Evolutionary conservation across 1,140 invertebrate species (phyloP).

Genomic region (Spodoptera frugiperda): DNA sequence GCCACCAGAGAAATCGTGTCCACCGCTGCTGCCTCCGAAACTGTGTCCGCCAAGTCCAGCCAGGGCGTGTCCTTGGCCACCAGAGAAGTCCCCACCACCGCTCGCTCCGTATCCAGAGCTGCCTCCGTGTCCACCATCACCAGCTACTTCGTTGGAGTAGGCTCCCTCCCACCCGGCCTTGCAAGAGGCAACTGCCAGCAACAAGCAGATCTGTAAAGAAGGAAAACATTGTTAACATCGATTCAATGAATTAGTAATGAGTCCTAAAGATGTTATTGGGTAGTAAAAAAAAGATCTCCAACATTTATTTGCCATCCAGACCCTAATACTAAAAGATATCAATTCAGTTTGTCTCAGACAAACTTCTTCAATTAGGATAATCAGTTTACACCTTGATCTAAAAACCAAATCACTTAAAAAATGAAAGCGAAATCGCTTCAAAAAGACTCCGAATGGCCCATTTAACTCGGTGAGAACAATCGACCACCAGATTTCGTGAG

Average conservation of each 20-base stretch:
- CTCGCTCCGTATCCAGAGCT: conserved; percentile 49
- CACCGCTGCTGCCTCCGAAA: conserved; percentile 31
- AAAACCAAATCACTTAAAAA: background rate
- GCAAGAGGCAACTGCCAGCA: conserved; percentile 76
- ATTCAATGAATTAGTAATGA: too few relatives aligned
- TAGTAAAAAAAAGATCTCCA: too few relatives aligned
- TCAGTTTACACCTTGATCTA: too few relatives aligned
- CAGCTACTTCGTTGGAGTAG: conserved; percentile 53
- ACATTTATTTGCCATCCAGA: too few relatives aligned
- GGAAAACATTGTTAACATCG: background rate
- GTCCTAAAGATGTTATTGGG: background rate
- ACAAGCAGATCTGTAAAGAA: conserved; percentile 76
- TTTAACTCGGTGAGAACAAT: conserved; percentile 13
- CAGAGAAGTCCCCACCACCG: conserved; percentile 52
- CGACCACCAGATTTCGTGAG: conserved; percentile 12
- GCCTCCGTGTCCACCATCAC: conserved; percentile 57
- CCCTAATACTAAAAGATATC: too few relatives aligned
- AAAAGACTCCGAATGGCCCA: background rate
- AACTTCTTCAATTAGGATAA: too few relatives aligned
- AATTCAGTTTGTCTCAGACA: too few relatives aligned
- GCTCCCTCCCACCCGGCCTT: conserved; percentile 69
- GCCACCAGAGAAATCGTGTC: conserved; percentile 40
- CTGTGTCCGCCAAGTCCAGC: conserved; percentile 45
- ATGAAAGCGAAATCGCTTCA: background rate
- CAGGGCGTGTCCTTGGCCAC: conserved; percentile 50